phyloP scores from a whole-genome alignment of 2,888 invertebrate genomes.

The Spatulosminthurus flaviceps region DNA sequence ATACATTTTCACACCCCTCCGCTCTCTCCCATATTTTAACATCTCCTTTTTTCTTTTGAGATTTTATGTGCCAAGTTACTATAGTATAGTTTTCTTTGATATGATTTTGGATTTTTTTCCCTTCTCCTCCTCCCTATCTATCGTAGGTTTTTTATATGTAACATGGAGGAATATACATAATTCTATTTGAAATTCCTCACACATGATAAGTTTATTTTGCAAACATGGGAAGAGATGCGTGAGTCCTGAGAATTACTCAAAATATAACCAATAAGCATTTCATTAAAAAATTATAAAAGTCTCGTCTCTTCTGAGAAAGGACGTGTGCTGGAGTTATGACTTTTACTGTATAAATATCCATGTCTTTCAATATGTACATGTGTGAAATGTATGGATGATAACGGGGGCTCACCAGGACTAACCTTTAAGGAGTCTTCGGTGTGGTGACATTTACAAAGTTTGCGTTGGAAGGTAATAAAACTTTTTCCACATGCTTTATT shows the following conservation, averaged over 20 bases:
- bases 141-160: too few relatives aligned
- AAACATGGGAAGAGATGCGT: slow-evolving; percentile 12
- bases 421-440: neutral
- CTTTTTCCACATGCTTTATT: neutral
- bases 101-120: neutral
- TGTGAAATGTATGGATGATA: too few relatives aligned
- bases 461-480: neutral
- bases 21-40: slow-evolving; percentile 4
- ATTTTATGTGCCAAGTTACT: neutral
- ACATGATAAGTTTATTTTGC: slow-evolving; percentile 12
- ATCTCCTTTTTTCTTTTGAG: neutral
- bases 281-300: slow-evolving; percentile 25
- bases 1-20: slow-evolving; percentile 18
- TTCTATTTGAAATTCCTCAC: slow-evolving; percentile 15
- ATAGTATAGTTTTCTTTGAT: neutral
- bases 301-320: neutral
- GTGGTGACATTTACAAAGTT: neutral
- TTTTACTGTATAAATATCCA: too few relatives aligned
- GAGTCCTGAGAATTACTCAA: neutral
- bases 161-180: too few relatives aligned
- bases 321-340: too few relatives aligned
- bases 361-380: too few relatives aligned
- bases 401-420: too few relatives aligned
- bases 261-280: slow-evolving; percentile 22
- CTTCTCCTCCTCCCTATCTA: too few relatives aligned